phyloP scores from a whole-genome alignment of 37 sponge, comb jelly and placozoan species.

The Chondrosia reniformis region DNA sequence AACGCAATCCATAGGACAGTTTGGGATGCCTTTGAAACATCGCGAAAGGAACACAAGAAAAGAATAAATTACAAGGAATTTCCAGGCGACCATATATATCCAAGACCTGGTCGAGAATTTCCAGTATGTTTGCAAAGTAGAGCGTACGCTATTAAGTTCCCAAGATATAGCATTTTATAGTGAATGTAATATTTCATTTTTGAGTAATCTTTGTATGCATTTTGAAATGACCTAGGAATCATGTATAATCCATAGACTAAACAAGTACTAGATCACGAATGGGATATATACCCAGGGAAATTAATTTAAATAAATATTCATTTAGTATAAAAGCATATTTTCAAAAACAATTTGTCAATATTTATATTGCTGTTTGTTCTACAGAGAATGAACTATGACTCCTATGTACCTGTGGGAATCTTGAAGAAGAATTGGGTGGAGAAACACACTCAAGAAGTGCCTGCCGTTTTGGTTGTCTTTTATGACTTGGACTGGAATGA shows the following conservation, averaged over 20 bases:
- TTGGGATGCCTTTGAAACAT: conserved; percentile 76
- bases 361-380: no score
- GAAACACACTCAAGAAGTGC: conserved; percentile 80
- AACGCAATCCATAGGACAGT: conserved; percentile 85
- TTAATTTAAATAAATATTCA: no score
- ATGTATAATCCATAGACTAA: no score
- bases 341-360: conserved; percentile 1
- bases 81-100: conserved; percentile 56
- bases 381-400: conserved; percentile 65
- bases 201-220: no score
- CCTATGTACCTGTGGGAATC: conserved; percentile 69
- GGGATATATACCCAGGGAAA: no score
- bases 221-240: no score
- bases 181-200: no score
- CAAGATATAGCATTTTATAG: no score
- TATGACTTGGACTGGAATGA: conserved; percentile 94
- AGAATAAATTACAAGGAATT: conserved; percentile 45
- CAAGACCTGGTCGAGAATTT: conserved; percentile 6
- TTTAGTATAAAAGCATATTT: no score
- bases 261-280: no score
- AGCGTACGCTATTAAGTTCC: neutral
- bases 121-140: neutral
- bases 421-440: conserved; percentile 76
- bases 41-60: conserved; percentile 42
- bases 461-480: conserved; percentile 84